Evolutionary conservation across 2,888 invertebrate genomes (phyloP), one percentile per base, ranked within the genome.

Genomic region (Coleophora deauratella): DNA sequence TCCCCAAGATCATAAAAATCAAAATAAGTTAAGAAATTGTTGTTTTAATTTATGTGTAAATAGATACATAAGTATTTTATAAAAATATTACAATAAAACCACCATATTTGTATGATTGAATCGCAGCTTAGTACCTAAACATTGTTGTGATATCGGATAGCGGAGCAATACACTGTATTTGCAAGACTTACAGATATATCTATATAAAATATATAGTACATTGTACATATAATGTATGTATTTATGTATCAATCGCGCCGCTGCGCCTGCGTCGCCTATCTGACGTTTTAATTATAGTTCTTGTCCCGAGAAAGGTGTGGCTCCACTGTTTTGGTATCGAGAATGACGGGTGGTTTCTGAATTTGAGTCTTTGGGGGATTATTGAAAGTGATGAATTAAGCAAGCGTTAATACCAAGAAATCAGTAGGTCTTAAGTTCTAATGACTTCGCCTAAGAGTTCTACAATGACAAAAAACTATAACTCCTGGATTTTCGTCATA

Each of bases 271-370:
- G 63, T 60, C 59, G 66, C 72, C 68, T 74, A 74, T 78, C 75
- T 78, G 79, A 82, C 74, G 66, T 72, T 77, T 81, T 80, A 80
- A 82, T 82, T 81, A 82, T 72, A 61, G 79, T 78, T 70, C 75
- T 59, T 52, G 51, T 49, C 63, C 54, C 62, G 59, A 55, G 62
- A 47, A 40, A 39, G 43, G 50, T 47, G 45, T 43, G 66, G 67
- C 37, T 34, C 34, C 38, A 55, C 44, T 31, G 31, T n/a, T n/a
- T n/a, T 31, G 9, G 9, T 31, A n/a, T 28, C 9, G 7, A 8
- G 28, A 8, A 9, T 28, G 9, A 8, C 7, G 9, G 28, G 7
- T 6, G 6, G 9, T 6, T 28, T 6, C 9, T 28, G 6, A 28
- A 28, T 6, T 28, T 6, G 9, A 6, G 28, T 28, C 28, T 6